A percentile compares a stretch with the other conserved stretches of the same genome.
phyloP scores from a whole-genome alignment of 2,797 vertebrate species.

The Gymnothorax reevesii region DNA sequence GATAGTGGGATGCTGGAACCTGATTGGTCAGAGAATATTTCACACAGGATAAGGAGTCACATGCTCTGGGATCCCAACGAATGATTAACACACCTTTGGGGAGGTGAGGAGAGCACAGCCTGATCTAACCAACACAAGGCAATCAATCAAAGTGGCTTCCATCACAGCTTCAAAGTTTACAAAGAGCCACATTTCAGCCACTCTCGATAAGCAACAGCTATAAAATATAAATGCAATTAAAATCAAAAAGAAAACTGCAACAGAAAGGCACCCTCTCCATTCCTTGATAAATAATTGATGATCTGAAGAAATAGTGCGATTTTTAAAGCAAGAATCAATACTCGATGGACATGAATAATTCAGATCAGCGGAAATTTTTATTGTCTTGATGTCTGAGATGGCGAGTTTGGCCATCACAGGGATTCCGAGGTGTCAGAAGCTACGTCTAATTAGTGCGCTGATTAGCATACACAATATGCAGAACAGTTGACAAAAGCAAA shows the following conservation, averaged over 20 bases:
- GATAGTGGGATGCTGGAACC: too few relatives aligned
- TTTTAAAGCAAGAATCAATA: constrained; percentile 24
- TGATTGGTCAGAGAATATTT: too few relatives aligned
- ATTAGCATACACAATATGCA: not conserved
- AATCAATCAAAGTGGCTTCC: not conserved
- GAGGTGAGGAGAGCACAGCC: not conserved
- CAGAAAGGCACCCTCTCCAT: not conserved
- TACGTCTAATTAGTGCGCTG: not conserved
- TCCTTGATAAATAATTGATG: constrained; percentile 26
- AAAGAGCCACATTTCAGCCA: too few relatives aligned
- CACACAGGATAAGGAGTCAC: too few relatives aligned
- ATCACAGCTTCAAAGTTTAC: not conserved
- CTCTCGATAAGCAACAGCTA: not conserved
- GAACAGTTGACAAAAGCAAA: not conserved
- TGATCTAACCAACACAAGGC: too few relatives aligned
- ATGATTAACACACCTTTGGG: not conserved
- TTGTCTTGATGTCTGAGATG: not conserved
- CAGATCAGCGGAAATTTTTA: not conserved
- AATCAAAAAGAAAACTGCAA: not conserved
- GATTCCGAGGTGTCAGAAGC: not conserved
- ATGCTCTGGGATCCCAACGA: too few relatives aligned
- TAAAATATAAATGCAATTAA: not conserved
- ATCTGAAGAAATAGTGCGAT: not conserved
- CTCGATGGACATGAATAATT: constrained; percentile 29
- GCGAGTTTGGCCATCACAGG: not conserved